Percentiles rank a stretch among this genome's conserved stretches.
Conservation (phyloP, 2,888 invertebrate genomes). For the Drosophila monieri region DNA sequence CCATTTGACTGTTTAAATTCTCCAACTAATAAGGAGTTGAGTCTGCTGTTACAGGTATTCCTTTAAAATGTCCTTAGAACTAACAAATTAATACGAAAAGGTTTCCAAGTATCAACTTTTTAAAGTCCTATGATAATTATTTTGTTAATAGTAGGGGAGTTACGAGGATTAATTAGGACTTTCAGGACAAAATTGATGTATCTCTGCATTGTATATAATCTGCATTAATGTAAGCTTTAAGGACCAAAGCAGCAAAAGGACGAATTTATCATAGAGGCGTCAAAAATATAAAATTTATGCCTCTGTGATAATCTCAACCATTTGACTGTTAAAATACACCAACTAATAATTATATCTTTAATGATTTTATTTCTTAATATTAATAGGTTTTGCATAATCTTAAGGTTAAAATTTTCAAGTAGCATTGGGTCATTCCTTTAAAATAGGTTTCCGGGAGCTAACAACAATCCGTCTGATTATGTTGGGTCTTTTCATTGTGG, state of each 20-base stretch:
- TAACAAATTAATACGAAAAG: too few species aligned
- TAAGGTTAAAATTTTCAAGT: constrained; percentile 23
- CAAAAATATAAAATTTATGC: background rate
- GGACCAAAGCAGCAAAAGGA: too few species aligned
- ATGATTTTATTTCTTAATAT: constrained; percentile 25
- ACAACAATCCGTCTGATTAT: constrained; percentile 77
- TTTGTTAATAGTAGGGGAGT: too few species aligned
- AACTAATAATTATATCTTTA: background rate
- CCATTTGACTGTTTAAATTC: too few species aligned
- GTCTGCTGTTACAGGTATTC: too few species aligned
- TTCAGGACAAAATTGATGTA: too few species aligned
- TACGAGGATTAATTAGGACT: too few species aligned
- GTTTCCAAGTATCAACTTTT: too few species aligned
- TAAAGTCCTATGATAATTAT: too few species aligned
- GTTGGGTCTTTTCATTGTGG: constrained; percentile 65
- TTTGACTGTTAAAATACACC: background rate
- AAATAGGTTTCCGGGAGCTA: constrained; percentile 58
- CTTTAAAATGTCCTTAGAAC: too few species aligned
- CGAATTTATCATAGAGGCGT: constrained; percentile 4
- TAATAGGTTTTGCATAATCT: constrained; percentile 17
- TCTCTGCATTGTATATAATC: too few species aligned
- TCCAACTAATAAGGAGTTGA: background rate
- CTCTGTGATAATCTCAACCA: background rate
- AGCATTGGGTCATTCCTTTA: constrained; percentile 21
- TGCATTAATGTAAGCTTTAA: too few species aligned